Evolutionary conservation across 2,888 invertebrate genomes (phyloP).

Genomic region (Xanthorhoe designata): DNA sequence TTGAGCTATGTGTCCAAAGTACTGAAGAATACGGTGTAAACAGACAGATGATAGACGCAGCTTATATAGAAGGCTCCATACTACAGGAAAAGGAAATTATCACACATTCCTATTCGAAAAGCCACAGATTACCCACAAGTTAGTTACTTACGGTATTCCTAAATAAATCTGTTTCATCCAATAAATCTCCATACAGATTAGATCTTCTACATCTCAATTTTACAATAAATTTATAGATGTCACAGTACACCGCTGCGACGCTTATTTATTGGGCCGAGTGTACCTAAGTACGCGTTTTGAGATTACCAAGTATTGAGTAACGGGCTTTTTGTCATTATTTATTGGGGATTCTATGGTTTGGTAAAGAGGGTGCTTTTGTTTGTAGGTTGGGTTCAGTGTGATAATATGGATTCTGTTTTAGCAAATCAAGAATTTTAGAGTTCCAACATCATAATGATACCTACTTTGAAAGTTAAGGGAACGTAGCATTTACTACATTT

Average conservation of each 20-base stretch:
- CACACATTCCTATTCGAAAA: slow-evolving; percentile 5
- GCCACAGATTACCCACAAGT: slow-evolving; percentile 10
- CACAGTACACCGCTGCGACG: slow-evolving; percentile 54
- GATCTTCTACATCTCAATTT: slow-evolving; percentile 83
- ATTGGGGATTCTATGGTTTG: slow-evolving; percentile 44
- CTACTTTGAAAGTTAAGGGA: too few species aligned
- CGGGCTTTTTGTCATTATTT: slow-evolving; percentile 64
- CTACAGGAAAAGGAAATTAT: slow-evolving; percentile 11
- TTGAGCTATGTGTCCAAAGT: too few species aligned
- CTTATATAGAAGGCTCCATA: too few species aligned
- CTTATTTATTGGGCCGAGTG: slow-evolving; percentile 73
- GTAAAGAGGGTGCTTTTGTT: slow-evolving; percentile 3
- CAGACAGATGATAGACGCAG: too few species aligned
- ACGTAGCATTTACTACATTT: too few species aligned
- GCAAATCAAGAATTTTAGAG: too few species aligned
- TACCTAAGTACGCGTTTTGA: slow-evolving; percentile 78
- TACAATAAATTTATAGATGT: slow-evolving; percentile 77
- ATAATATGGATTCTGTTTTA: too few species aligned
- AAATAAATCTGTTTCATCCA: slow-evolving; percentile 74
- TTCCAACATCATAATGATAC: too few species aligned
- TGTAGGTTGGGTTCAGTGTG: neutral
- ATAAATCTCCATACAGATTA: slow-evolving; percentile 79
- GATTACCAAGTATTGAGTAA: slow-evolving; percentile 75
- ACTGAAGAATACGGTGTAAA: too few species aligned
- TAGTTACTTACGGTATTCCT: slow-evolving; percentile 46